These are phyloP conservation scores for Lepidocyrtinus sp. DNA, from an alignment of 2,888 invertebrate genomes.

Conservation along the genomic window DNA sequence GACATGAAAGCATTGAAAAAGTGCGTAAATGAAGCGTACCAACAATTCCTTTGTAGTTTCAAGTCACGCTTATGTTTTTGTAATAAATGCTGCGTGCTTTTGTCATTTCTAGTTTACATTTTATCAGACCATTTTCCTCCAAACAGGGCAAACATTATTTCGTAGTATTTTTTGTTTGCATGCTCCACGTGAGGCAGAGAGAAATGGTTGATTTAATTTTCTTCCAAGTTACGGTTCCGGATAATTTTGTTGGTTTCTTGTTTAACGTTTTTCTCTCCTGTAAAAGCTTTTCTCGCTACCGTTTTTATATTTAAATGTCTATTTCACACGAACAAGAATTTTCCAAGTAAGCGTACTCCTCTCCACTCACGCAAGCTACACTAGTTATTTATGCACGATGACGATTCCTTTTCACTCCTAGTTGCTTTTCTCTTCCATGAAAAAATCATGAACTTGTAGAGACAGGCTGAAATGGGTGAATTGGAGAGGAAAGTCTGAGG, in stretches of 20 bases:
- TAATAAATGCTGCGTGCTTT: background rate
- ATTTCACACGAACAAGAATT: slow-evolving; percentile 36
- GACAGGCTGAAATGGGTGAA: background rate
- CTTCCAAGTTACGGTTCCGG: background rate
- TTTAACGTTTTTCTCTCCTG: background rate
- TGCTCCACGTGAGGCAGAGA: background rate
- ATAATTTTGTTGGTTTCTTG: slow-evolving; percentile 19
- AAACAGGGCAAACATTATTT: background rate
- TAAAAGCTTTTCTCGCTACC: background rate
- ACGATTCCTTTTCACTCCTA: slow-evolving; percentile 30
- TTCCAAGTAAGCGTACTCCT: background rate
- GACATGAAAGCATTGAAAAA: too few relatives aligned
- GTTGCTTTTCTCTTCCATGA: slow-evolving; percentile 27
- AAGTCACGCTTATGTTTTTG: background rate
- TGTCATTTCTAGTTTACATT: background rate
- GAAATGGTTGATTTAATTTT: slow-evolving; percentile 29
- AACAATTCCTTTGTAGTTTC: background rate
- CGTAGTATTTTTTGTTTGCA: slow-evolving; percentile 1
- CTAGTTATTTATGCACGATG: slow-evolving; percentile 47
- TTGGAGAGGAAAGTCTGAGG: too few relatives aligned
- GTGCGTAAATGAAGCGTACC: slow-evolving; percentile 44
- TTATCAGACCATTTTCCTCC: background rate
- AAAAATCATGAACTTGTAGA: slow-evolving; percentile 20
- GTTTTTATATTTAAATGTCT: background rate
- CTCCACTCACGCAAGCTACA: background rate